Percentiles rank a stretch among this genome's conserved stretches.
Evolutionary conservation across 2,888 invertebrate species (phyloP).

Genomic region (Phasia obesa): DNA sequence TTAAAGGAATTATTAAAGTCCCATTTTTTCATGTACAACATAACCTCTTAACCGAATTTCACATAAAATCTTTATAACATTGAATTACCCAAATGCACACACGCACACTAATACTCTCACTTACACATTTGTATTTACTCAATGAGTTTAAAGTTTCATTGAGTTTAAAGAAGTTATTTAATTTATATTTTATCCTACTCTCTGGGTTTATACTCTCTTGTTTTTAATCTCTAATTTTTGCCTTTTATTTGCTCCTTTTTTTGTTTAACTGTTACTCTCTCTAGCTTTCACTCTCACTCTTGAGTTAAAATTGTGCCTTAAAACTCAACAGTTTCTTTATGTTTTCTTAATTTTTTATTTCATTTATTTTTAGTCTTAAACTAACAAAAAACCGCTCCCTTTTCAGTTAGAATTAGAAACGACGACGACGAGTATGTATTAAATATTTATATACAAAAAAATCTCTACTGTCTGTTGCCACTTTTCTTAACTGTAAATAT

Average conservation of each 20-base stretch:
- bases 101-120: constrained; percentile 8
- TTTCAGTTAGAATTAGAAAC: constrained; percentile 50
- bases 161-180: constrained; percentile 48
- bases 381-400: constrained; percentile 71
- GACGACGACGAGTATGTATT: constrained; percentile 24
- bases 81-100: constrained; percentile 20
- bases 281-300: constrained; percentile 42
- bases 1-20: constrained; percentile 68
- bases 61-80: constrained; percentile 48
- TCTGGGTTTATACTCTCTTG: constrained; percentile 9
- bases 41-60: constrained; percentile 69
- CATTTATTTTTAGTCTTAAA: constrained; percentile 50
- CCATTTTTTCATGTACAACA: constrained; percentile 53
- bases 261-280: constrained; percentile 20
- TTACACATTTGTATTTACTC: constrained; percentile 32
- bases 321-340: constrained; percentile 65
- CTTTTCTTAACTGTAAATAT: constrained; percentile 53
- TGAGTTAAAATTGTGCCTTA: constrained; percentile 57
- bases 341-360: constrained; percentile 37
- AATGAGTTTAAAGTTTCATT: constrained; percentile 61
- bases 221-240: background rate
- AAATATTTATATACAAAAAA: constrained; percentile 65
- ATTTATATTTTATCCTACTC: constrained; percentile 22
- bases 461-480: constrained; percentile 69
- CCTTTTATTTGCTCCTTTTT: background rate